A percentile compares a stretch with the other conserved stretches of the same genome.
Evolutionary conservation across 2,888 invertebrate genomes (phyloP).

Genomic region (Altica lythri): DNA sequence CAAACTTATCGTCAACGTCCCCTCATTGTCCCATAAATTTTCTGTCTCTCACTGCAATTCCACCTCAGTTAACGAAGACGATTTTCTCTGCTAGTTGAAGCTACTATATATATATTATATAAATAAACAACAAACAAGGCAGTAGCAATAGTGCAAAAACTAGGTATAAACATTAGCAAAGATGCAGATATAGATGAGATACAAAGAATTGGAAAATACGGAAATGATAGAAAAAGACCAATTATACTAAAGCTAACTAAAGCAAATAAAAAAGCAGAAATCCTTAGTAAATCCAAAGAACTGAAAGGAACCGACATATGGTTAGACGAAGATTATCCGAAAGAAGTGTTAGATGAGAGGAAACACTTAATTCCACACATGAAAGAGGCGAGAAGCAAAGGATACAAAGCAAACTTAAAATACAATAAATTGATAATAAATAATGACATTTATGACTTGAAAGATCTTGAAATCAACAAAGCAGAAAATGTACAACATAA

Average conservation of each 20-base stretch:
- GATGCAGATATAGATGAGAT: neutral
- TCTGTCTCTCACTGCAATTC: too few species aligned
- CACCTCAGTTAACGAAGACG: too few species aligned
- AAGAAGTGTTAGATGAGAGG: neutral
- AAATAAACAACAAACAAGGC: neutral
- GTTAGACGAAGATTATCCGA: slow-evolving; percentile 1
- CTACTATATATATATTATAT: too few species aligned
- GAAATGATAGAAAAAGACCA: neutral
- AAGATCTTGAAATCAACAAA: neutral
- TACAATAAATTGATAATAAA: neutral
- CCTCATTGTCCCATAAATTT: too few species aligned
- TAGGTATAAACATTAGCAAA: neutral
- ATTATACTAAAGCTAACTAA: neutral
- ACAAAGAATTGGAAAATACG: neutral
- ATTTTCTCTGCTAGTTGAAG: too few species aligned
- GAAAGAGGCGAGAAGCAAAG: slow-evolving; percentile 3
- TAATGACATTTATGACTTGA: neutral
- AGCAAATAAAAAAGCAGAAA: neutral
- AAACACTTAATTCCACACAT: neutral
- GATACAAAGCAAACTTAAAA: neutral
- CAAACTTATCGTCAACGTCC: too few species aligned
- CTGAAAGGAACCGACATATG: neutral
- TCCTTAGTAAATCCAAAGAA: neutral
- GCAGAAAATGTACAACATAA: neutral
- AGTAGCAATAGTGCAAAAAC: neutral